These are phyloP conservation scores for Sebastes oblongus DNA, from an alignment of 2,797 vertebrate genomes.

Conservation along the genomic window DNA sequence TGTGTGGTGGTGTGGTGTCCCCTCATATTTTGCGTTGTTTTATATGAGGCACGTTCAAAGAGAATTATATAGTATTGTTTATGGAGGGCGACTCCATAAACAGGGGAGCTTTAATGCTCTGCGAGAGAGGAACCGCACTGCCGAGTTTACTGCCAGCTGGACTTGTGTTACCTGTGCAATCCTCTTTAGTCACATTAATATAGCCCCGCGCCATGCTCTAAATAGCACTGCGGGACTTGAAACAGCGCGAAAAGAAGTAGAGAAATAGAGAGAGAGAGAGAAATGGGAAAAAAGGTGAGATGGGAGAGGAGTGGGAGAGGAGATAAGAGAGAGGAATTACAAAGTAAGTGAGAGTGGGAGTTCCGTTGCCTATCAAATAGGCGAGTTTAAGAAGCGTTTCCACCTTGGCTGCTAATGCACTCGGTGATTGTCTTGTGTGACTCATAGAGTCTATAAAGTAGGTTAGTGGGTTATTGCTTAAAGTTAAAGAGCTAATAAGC, in stretches of 20 bases:
- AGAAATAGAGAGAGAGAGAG: slow-evolving; percentile 11
- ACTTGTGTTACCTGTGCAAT: slow-evolving; percentile 65
- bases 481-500: slow-evolving; percentile 66
- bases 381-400: slow-evolving; percentile 62
- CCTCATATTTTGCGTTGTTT: slow-evolving; percentile 65
- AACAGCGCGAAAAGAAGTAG: slow-evolving; percentile 25
- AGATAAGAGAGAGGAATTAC: slow-evolving; percentile 72
- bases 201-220: slow-evolving; percentile 48
- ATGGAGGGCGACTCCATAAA: slow-evolving; percentile 69
- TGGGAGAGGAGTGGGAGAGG: slow-evolving; percentile 64
- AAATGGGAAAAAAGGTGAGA: slow-evolving; percentile 49
- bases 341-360: slow-evolving; percentile 68
- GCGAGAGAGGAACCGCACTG: slow-evolving; percentile 29
- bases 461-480: slow-evolving; percentile 76
- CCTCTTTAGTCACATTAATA: slow-evolving; percentile 73
- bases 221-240: slow-evolving; percentile 58
- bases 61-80: slow-evolving; percentile 75
- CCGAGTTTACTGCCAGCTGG: slow-evolving; percentile 64
- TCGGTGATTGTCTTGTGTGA: slow-evolving; percentile 65
- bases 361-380: slow-evolving; percentile 67
- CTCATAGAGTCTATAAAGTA: slow-evolving; percentile 71
- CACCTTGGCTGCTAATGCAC: slow-evolving; percentile 65
- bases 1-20: slow-evolving; percentile 16
- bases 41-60: slow-evolving; percentile 72
- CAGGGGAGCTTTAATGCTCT: slow-evolving; percentile 53